Conservation (phyloP, 2,888 invertebrate genomes). For the Carterocephalus palaemon region DNA sequence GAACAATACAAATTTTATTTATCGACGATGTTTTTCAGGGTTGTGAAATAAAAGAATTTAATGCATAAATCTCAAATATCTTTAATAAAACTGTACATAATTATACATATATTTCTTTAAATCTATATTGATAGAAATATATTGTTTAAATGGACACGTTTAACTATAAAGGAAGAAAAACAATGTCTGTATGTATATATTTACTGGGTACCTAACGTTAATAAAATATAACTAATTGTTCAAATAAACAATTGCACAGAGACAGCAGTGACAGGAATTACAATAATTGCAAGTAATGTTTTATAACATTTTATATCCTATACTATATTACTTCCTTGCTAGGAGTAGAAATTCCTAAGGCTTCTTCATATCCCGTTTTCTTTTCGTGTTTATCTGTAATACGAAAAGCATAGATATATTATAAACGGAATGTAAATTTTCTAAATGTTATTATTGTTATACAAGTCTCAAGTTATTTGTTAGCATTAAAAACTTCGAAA, state of each 20-base stretch:
- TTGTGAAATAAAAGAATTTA: slow-evolving; percentile 28
- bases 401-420: neutral
- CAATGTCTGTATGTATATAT: slow-evolving; percentile 51
- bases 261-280: slow-evolving; percentile 53
- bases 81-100: slow-evolving; percentile 74
- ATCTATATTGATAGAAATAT: slow-evolving; percentile 60
- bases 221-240: slow-evolving; percentile 61
- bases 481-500: no score
- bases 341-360: slow-evolving; percentile 93
- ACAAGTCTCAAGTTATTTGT: neutral
- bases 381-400: slow-evolving; percentile 77
- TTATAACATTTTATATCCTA: slow-evolving; percentile 48
- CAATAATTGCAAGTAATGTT: slow-evolving; percentile 35
- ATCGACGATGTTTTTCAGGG: no score
- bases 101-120: slow-evolving; percentile 56
- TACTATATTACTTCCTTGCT: slow-evolving; percentile 88
- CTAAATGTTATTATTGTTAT: neutral
- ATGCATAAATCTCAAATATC: slow-evolving; percentile 44
- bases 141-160: slow-evolving; percentile 66
- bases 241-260: slow-evolving; percentile 73
- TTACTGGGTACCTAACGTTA: slow-evolving; percentile 48
- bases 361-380: slow-evolving; percentile 91
- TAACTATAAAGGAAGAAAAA: slow-evolving; percentile 57
- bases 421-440: no score
- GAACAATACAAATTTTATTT: no score